Percentiles rank a stretch among this genome's conserved stretches.
These are phyloP conservation scores for Thunnus thynnus DNA, from an alignment of 2,113 vertebrate species.

Conservation along the genomic window DNA sequence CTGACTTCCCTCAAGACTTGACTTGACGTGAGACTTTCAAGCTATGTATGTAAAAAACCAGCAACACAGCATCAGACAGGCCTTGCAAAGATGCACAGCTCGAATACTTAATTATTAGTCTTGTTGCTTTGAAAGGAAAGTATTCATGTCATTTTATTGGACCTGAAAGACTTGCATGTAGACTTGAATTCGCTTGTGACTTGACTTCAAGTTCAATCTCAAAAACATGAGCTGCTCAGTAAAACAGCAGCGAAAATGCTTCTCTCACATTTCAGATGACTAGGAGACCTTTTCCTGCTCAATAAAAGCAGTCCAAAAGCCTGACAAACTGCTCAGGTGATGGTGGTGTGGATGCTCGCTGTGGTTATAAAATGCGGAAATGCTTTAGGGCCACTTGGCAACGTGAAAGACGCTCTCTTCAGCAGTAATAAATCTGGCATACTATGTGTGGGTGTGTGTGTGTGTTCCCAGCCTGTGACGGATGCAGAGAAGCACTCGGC, in stretches of 20 bases:
- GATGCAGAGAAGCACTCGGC: conserved; percentile 95
- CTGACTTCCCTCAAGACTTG: not conserved
- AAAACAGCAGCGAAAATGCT: not conserved
- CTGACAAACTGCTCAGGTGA: conserved; percentile 36
- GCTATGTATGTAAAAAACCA: not conserved
- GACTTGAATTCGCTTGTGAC: not conserved
- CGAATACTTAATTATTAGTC: too few species aligned
- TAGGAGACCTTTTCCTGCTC: not conserved
- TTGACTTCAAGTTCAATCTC: not conserved
- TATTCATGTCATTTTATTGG: not conserved
- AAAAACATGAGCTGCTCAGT: not conserved
- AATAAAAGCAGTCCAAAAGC: not conserved
- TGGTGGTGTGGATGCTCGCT: not conserved
- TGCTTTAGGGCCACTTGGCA: conserved; percentile 31
- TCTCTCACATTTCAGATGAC: not conserved
- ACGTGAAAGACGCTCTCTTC: conserved; percentile 46
- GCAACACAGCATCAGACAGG: not conserved
- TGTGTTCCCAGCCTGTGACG: conserved; percentile 85
- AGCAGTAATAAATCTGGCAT: conserved; percentile 35
- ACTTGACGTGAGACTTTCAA: not conserved
- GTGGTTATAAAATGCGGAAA: conserved; percentile 29
- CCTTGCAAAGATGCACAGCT: too few species aligned
- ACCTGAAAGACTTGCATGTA: not conserved
- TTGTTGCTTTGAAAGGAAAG: not conserved
- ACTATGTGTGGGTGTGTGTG: conserved; percentile 19